Evolutionary conservation across 2,888 invertebrate species (phyloP).

Genomic region (Cetonia aurata): DNA sequence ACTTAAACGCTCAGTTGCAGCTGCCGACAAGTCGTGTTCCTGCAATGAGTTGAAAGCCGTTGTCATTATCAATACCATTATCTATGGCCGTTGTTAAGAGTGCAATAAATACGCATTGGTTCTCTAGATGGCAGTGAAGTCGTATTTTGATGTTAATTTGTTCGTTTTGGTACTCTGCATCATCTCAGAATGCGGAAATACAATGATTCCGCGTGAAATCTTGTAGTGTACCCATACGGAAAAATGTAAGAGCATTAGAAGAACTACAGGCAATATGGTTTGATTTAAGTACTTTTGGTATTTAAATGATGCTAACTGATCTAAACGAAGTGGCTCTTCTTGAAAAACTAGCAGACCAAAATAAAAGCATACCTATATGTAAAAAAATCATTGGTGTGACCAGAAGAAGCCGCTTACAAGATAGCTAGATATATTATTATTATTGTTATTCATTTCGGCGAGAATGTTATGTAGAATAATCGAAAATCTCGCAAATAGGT

Average conservation of each 20-base stretch:
- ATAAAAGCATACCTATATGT: slow-evolving; percentile 16
- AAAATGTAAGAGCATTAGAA: slow-evolving; percentile 43
- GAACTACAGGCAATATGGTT: slow-evolving; percentile 43
- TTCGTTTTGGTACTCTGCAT: too few species aligned
- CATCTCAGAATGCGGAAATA: too few species aligned
- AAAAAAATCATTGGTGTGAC: slow-evolving; percentile 18
- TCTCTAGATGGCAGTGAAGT: too few species aligned
- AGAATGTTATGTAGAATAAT: background rate
- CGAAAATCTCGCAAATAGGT: background rate
- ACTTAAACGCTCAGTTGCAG: too few species aligned
- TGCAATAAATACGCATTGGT: too few species aligned
- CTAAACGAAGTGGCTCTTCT: slow-evolving; percentile 38
- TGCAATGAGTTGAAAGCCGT: too few species aligned
- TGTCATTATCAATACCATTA: too few species aligned
- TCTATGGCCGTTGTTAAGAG: too few species aligned
- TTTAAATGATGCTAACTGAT: slow-evolving; percentile 48
- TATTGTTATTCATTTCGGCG: slow-evolving; percentile 40
- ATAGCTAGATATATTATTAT: too few species aligned
- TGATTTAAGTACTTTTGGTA: slow-evolving; percentile 39
- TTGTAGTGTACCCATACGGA: slow-evolving; percentile 50
- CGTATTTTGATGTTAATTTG: too few species aligned
- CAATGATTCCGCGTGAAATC: slow-evolving; percentile 31
- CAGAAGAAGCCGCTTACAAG: slow-evolving; percentile 38
- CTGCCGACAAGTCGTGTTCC: too few species aligned
- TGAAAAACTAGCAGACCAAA: background rate